Evolutionary conservation across 2,888 invertebrate genomes (phyloP).

Genomic region (Acronicta aceris): DNA sequence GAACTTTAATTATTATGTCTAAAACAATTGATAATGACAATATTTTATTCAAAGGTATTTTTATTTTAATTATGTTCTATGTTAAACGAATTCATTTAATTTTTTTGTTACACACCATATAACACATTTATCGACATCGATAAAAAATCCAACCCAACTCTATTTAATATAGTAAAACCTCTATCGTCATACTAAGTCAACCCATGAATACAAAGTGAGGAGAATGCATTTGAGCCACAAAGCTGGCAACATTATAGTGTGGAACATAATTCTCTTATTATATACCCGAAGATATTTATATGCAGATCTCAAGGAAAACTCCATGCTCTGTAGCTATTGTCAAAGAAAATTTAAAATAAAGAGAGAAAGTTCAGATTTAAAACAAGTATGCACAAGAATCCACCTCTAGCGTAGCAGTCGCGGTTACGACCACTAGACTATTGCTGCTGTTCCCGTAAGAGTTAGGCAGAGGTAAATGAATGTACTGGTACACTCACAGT

Average conservation of each 20-base stretch:
- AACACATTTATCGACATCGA: conserved; percentile 34
- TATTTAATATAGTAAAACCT: conserved; percentile 59
- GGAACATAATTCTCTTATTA: conserved; percentile 47
- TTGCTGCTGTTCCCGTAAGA: no score
- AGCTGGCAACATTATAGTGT: conserved; percentile 40
- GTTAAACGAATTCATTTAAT: not conserved
- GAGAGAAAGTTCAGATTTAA: not conserved
- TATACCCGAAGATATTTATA: conserved; percentile 40
- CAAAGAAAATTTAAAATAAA: conserved; percentile 20
- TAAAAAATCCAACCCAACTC: conserved; percentile 31
- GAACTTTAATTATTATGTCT: no score
- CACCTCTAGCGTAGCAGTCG: no score
- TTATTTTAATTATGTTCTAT: no score
- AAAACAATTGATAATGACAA: no score
- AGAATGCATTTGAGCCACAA: conserved; percentile 48
- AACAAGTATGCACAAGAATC: not conserved
- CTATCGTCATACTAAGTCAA: conserved; percentile 50
- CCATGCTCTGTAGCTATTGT: conserved; percentile 8
- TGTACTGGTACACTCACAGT: no score
- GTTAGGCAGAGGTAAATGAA: no score
- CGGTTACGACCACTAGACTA: no score
- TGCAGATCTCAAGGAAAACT: conserved; percentile 31
- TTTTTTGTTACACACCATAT: not conserved
- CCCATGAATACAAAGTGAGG: conserved; percentile 66
- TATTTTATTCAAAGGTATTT: no score